Evolutionary conservation across 2,113 vertebrate species (phyloP), one percentile per base, ranked within the genome.

Genomic region (Procapra przewalskii): DNA sequence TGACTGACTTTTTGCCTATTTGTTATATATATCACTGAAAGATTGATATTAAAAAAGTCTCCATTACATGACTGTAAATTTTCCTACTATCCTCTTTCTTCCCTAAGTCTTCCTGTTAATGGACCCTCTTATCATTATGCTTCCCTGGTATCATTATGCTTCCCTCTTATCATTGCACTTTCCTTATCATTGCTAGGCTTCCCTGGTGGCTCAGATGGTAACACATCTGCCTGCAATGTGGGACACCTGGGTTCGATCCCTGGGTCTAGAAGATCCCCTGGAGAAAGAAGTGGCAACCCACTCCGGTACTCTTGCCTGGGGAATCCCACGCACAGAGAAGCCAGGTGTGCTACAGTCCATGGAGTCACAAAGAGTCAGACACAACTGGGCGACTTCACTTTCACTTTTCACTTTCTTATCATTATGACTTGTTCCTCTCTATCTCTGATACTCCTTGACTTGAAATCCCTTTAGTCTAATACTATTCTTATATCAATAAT

Each of bases 161-260:
- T 67, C n/a, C n/a, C 7, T 67, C 9, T 21, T 36, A 21, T 36
- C n/a, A 36, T 67, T 67, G 5, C n/a, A n/a, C 64, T 36, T 67
- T 71, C 4, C n/a, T 71, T 36, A 71, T 36, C 4, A 71, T 11
- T 11, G 11, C 17, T 21, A 12, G 64, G n/a, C 64, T 71, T 71
- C n/a, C 16, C 64, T 71, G n/a, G 64, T 71, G n/a, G 10, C n/a
- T 71, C 64, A 36, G 17, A 23, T 12, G 9, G 4, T 71, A 71
- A 71, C 2, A 1, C 2, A 36, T 71, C 17, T 67, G 33, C 62
- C 62, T n/a, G 33, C 16, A 67, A 67, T 19, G 62, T n/a, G 33
- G 31, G 7, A 64, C 31, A 64, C 31, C 31, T 0, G 0, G 60
- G 3, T 64, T 64, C 0, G 3, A 64, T 64, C 7, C 7, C 6